phyloP scores from a whole-genome alignment of 2,888 invertebrate genomes.

The Allacma fusca region DNA sequence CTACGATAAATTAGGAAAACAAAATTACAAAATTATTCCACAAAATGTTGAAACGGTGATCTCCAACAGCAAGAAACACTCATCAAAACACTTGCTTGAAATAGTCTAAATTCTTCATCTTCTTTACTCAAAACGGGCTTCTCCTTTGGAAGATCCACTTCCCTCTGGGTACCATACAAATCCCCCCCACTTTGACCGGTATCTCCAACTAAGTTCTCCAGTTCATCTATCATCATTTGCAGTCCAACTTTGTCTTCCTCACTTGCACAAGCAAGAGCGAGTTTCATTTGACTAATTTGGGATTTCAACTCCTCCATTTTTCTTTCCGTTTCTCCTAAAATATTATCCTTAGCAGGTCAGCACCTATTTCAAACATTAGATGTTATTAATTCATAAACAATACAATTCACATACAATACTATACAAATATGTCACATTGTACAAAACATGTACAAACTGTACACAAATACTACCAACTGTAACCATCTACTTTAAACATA shows the following conservation, averaged over 20 bases:
- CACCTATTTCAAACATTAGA: no score
- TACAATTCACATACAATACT: no score
- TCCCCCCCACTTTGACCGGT: neutral
- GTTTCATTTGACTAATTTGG: slow-evolving; percentile 54
- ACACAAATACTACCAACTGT: no score
- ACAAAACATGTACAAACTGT: no score
- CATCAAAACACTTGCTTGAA: slow-evolving; percentile 24
- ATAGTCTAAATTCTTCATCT: slow-evolving; percentile 40
- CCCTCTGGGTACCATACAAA: neutral
- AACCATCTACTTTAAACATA: no score
- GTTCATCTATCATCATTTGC: slow-evolving; percentile 51
- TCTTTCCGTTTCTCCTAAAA: neutral
- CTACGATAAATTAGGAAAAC: slow-evolving; percentile 11
- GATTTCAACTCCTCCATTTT: slow-evolving; percentile 53
- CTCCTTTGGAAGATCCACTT: neutral
- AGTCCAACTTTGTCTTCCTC: slow-evolving; percentile 54
- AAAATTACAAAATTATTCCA: no score
- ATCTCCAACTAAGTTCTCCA: slow-evolving; percentile 49
- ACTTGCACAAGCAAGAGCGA: slow-evolving; percentile 47
- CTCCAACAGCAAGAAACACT: neutral
- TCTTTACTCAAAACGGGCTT: neutral
- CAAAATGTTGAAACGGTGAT: no score
- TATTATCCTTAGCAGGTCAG: no score
- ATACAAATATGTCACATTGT: no score
- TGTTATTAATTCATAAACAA: no score